Conservation (phyloP, 2,113 vertebrate genomes). For the Candoia aspera region DNA sequence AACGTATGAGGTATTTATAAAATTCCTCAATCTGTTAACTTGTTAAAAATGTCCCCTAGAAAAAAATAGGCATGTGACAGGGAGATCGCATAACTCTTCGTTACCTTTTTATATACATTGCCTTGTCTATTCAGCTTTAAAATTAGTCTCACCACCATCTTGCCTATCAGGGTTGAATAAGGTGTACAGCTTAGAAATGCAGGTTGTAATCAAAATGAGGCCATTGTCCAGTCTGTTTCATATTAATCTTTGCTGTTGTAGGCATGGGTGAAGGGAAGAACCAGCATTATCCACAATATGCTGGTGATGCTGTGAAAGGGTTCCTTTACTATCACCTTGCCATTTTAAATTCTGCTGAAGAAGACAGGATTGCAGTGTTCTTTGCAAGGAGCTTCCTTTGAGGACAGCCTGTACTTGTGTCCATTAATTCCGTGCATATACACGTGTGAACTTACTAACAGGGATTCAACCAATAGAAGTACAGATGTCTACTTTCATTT, state of each 20-base stretch:
- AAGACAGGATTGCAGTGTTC: background rate
- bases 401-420: background rate
- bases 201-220: background rate
- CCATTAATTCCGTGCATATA: background rate
- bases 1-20: conserved; percentile 10
- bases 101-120: background rate
- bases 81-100: background rate
- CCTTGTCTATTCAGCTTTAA: background rate
- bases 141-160: background rate
- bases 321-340: background rate
- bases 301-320: background rate
- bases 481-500: background rate
- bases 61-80: background rate
- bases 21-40: conserved; percentile 19
- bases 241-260: background rate
- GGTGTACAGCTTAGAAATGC: background rate
- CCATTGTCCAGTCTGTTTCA: no score
- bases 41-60: background rate
- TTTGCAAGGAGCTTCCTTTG: background rate
- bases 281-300: background rate
- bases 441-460: background rate
- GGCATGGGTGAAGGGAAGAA: background rate
- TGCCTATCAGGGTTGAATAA: background rate
- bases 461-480: background rate
- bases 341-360: background rate